Conservation (phyloP, 2,888 invertebrate genomes). For the Caenorhabditis angaria region DNA sequence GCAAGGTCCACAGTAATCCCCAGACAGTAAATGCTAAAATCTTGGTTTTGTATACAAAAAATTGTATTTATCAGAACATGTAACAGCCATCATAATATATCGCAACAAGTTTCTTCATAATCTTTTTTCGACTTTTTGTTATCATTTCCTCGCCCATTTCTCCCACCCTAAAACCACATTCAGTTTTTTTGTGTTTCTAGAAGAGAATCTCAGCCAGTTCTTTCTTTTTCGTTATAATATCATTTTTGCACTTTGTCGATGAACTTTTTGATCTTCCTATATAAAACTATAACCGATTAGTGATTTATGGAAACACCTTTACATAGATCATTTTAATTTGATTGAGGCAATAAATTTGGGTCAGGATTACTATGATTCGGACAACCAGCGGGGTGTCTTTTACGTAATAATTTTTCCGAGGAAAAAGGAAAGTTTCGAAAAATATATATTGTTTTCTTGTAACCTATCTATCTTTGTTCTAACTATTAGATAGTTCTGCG, state of each 20-base stretch:
- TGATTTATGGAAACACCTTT: too few species aligned
- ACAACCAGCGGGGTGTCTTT: too few species aligned
- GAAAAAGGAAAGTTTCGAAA: too few species aligned
- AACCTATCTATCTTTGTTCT: background rate
- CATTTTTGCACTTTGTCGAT: background rate
- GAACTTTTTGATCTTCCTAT: too few species aligned
- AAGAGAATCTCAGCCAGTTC: background rate
- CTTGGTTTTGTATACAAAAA: background rate
- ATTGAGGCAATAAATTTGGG: too few species aligned
- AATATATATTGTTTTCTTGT: background rate
- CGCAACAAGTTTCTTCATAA: conserved; percentile 10
- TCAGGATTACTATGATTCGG: too few species aligned
- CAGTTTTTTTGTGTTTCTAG: background rate
- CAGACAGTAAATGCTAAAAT: too few species aligned
- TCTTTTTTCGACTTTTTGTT: background rate
- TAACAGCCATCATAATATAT: background rate
- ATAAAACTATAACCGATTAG: too few species aligned
- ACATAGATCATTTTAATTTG: too few species aligned
- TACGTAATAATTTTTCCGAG: too few species aligned
- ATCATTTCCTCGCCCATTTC: background rate
- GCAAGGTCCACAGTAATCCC: too few species aligned
- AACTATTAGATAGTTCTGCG: background rate
- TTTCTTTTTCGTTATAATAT: background rate
- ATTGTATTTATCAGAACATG: background rate
- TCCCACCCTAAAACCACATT: conserved; percentile 4